phyloP scores from a whole-genome alignment of 2,888 invertebrate species.

The Cheiracanthium punctorium region DNA sequence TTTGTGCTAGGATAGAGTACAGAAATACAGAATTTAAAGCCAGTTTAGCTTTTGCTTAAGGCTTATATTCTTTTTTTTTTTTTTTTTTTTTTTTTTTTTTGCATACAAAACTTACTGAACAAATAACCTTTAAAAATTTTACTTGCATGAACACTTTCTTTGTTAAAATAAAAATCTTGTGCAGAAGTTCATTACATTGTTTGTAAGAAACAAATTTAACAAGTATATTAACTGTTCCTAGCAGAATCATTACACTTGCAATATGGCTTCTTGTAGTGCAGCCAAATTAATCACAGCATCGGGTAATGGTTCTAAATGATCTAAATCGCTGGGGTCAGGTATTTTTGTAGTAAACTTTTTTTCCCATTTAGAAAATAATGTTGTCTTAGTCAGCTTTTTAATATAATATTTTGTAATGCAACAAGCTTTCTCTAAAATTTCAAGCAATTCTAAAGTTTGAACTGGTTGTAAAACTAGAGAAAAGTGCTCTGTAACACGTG shows the following conservation, averaged over 20 bases:
- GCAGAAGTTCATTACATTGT: too few relatives aligned
- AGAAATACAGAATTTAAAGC: too few relatives aligned
- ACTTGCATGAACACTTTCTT: too few relatives aligned
- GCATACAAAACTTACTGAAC: too few relatives aligned
- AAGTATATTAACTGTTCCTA: too few relatives aligned
- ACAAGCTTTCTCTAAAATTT: constrained; percentile 80
- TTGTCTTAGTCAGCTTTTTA: constrained; percentile 49
- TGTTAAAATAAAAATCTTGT: too few relatives aligned
- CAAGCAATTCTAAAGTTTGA: constrained; percentile 80
- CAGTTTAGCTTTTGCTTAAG: too few relatives aligned
- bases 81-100: too few relatives aligned
- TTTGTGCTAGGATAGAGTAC: too few relatives aligned
- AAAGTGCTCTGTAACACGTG: constrained; percentile 80
- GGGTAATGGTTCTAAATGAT: constrained; percentile 45
- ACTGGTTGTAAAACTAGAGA: constrained; percentile 82
- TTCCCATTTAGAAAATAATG: constrained; percentile 50
- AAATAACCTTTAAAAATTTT: too few relatives aligned
- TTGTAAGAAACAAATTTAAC: too few relatives aligned
- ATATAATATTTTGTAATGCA: constrained; percentile 78
- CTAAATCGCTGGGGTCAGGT: constrained; percentile 31
- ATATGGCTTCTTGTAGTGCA: constrained; percentile 14
- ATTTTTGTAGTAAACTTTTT: constrained; percentile 6
- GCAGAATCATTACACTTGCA: neutral
- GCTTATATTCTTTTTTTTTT: too few relatives aligned
- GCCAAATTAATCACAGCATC: constrained; percentile 51